These are phyloP conservation scores for Pseudochirops corinnae DNA, from an alignment of 2,797 vertebrate species.

Conservation along the genomic window DNA sequence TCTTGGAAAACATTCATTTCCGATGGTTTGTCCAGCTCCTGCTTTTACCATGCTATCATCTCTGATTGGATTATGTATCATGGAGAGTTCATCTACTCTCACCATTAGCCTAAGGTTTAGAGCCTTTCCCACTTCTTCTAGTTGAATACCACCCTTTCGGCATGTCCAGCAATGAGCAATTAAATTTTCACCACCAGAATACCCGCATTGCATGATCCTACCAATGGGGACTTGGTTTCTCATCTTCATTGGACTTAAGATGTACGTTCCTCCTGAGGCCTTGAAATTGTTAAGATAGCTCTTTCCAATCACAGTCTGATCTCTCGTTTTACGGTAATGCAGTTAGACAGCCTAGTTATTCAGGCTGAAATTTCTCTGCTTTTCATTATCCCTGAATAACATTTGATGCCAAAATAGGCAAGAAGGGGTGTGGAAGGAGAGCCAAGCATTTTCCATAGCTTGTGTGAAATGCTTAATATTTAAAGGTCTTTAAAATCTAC, in stretches of 20 bases:
- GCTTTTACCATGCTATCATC: slow-evolving; percentile 66
- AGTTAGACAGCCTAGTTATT: slow-evolving; percentile 76
- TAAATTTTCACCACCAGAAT: slow-evolving; percentile 44
- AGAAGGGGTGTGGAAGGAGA: slow-evolving; percentile 44
- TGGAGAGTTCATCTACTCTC: slow-evolving; percentile 54
- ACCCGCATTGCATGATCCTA: slow-evolving; percentile 50
- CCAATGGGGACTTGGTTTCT: slow-evolving; percentile 52
- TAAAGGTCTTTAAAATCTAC: slow-evolving; percentile 77
- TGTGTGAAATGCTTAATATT: slow-evolving; percentile 82
- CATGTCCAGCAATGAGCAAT: slow-evolving; percentile 40
- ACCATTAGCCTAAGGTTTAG: slow-evolving; percentile 54
- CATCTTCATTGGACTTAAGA: slow-evolving; percentile 54
- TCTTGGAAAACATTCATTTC: slow-evolving; percentile 62
- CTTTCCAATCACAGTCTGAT: slow-evolving; percentile 72
- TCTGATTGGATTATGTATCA: slow-evolving; percentile 62
- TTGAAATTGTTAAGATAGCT: slow-evolving; percentile 68
- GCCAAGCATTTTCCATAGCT: slow-evolving; percentile 79
- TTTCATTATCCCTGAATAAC: slow-evolving; percentile 82
- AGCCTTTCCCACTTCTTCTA: slow-evolving; percentile 57
- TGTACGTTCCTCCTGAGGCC: slow-evolving; percentile 65
- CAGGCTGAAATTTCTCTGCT: slow-evolving; percentile 81
- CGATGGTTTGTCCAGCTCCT: slow-evolving; percentile 70
- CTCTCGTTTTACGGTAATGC: slow-evolving; percentile 74
- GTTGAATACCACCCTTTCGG: slow-evolving; percentile 52
- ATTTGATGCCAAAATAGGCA: slow-evolving; percentile 76